Evolutionary conservation across 2,113 vertebrate genomes (phyloP), one percentile per base, ranked within the genome.

Genomic region (Lepidothrix coronata): DNA sequence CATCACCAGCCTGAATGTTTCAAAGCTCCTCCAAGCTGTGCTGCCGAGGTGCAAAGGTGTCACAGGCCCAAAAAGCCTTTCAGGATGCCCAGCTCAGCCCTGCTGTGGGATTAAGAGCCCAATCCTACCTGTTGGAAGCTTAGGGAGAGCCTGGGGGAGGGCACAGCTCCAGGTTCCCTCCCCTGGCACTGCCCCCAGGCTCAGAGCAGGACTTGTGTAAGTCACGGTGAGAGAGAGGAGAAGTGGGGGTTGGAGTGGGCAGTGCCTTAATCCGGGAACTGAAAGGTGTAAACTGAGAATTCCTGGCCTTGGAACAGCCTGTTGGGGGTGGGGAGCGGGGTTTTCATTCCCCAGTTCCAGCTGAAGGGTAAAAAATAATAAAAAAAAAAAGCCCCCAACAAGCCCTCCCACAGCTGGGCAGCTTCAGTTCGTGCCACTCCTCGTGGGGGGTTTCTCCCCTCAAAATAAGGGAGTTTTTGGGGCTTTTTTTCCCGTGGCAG

Each of bases 361-460:
- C 2, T 70, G 43, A 14, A n/a, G 18, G 24, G 2, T 1, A 8
- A 35, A 35, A 33, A 22, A 5, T 39, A 11, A 39, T 39, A 11
- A 39, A 39, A 12, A 24, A 24, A 12, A 6, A 8, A 46, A 46
- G 19, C 46, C 14, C 3, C 14, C 22, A 46, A 24, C 46, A 13
- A 24, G 21, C 24, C 13, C 71, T 75, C 39, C 39, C 39, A n/a
- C 0, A 59, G 61, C 37, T 75, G 62, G 48, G 35, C 35, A n/a
- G 0, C 37, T 46, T 18, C 13, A 18, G 68, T 18, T 74, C 43
- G 46, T 33, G 6, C n/a, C 8, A 3, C 30, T 61, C 35, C 62
- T 63, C 33, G 48, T 9, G 6, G 18, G 57, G 0, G 0, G 57
- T 52, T 46, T 79, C 66, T 25, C 1, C 0, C 2, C 25, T 48